phyloP scores from a whole-genome alignment of 2,888 invertebrate genomes.

The Machimus rusticus region DNA sequence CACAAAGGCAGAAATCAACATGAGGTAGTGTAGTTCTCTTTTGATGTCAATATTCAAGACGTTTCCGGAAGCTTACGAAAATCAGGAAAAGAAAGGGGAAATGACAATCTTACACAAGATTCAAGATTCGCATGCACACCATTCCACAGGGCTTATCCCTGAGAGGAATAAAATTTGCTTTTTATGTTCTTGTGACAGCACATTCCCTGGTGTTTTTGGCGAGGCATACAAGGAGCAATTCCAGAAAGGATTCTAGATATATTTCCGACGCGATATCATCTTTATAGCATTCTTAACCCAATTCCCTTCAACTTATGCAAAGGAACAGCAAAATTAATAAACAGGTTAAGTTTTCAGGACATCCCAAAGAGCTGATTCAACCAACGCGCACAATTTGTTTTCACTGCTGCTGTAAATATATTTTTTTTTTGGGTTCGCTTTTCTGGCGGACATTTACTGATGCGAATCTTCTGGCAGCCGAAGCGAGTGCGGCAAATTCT shows the following conservation, averaged over 20 bases:
- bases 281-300: constrained; percentile 11
- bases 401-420: not conserved
- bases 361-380: not conserved
- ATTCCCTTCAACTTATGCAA: not conserved
- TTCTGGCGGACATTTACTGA: not conserved
- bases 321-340: not conserved
- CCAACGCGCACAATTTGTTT: not conserved
- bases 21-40: not conserved
- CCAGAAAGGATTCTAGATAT: constrained; percentile 2
- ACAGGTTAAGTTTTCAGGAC: constrained; percentile 10
- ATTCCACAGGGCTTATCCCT: not conserved
- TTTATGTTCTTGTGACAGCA: constrained; percentile 5
- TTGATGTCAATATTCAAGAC: not conserved
- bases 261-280: constrained; percentile 1
- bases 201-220: constrained; percentile 7
- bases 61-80: not conserved
- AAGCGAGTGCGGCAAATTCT: not conserved
- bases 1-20: not conserved
- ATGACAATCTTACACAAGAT: constrained; percentile 9
- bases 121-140: constrained; percentile 10
- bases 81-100: constrained; percentile 5
- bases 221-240: constrained; percentile 2
- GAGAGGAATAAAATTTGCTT: constrained; percentile 30
- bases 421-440: not conserved
- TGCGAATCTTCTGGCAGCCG: not conserved